These are phyloP conservation scores for Myodes glareolus DNA, from an alignment of 2,113 vertebrate genomes.

Conservation along the genomic window DNA sequence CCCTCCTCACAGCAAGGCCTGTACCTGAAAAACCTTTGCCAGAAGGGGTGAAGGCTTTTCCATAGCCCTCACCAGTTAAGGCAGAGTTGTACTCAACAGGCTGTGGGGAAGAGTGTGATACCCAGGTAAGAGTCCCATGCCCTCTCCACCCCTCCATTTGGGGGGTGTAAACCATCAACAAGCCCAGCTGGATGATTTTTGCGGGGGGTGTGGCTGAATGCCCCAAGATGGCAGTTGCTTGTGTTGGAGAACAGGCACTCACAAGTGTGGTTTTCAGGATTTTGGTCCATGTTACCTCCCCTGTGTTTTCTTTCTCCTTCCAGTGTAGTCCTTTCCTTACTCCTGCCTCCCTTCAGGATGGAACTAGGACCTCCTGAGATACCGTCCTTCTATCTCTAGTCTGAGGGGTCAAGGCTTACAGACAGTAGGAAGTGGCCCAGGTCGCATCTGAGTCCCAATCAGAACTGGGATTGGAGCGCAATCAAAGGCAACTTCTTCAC, in stretches of 20 bases:
- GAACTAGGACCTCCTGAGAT: neutral
- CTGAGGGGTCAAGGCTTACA: neutral
- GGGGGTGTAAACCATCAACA: neutral
- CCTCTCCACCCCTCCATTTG: neutral
- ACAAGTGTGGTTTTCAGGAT: neutral
- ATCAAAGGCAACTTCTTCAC: neutral
- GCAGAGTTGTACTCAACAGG: neutral
- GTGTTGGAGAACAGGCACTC: neutral
- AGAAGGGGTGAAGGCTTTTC: neutral
- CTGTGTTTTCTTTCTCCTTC: neutral
- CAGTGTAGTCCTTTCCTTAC: no score
- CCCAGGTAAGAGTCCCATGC: neutral
- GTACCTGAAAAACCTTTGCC: neutral
- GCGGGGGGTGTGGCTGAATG: neutral
- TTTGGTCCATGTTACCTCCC: no score
- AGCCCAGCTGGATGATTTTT: neutral
- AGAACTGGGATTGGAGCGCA: neutral
- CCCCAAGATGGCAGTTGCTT: neutral
- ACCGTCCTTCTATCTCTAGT: neutral
- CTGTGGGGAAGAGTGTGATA: neutral
- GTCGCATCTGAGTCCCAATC: neutral
- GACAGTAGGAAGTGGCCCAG: neutral
- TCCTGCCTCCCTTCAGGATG: neutral
- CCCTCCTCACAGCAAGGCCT: neutral
- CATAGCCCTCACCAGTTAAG: neutral